Evolutionary conservation across 2,113 vertebrate species (phyloP), one percentile per base, ranked within the genome.

Genomic region (Bos javanicus): DNA sequence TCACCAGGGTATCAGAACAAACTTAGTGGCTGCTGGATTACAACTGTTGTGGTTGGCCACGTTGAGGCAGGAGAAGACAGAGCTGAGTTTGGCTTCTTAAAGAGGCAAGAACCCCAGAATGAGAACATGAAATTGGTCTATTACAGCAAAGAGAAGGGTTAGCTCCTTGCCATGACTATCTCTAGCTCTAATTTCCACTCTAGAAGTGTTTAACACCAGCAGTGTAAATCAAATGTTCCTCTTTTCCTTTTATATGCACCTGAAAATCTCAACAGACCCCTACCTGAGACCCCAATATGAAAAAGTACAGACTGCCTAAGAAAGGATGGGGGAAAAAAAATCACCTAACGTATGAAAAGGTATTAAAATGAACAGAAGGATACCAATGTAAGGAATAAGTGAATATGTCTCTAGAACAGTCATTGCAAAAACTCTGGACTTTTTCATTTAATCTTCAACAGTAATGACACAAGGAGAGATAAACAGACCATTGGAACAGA

Each of bases 251-350:
- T 81, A 80, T 60, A 15, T 57, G 30, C 10, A 95, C 28, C 57
- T 91, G 78, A 95, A 97, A 93, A 78, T 94, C 64, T 88, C 91
- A 91, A 80, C n/a, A 95, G 57, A 87, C n/a, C 80, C 28, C 46
- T 4, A 92, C n/a, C 39, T 96, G 50, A 95, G 76, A 33, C 76
- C 54, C 89, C 87, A 93, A 56, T 52, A 78, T 83, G 60, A 96
- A 86, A 54, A 97, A 93, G 46, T 54, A 95, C 1, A 91, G 83
- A 80, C 67, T 71, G 46, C 10, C 33, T 9, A 21, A 59, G 90
- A 19, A 83, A 92, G n/a, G 56, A 90, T 95, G 23, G 30, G n/a
- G 23, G 54, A 84, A 25, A 85, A 94, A 39, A 39, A 48, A 76
- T 82, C 56, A 90, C 36, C 39, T 48, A 87, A 93, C 1, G 87